phyloP scores from a whole-genome alignment of 1,140 invertebrate species.

The Neodiprion virginianus region DNA sequence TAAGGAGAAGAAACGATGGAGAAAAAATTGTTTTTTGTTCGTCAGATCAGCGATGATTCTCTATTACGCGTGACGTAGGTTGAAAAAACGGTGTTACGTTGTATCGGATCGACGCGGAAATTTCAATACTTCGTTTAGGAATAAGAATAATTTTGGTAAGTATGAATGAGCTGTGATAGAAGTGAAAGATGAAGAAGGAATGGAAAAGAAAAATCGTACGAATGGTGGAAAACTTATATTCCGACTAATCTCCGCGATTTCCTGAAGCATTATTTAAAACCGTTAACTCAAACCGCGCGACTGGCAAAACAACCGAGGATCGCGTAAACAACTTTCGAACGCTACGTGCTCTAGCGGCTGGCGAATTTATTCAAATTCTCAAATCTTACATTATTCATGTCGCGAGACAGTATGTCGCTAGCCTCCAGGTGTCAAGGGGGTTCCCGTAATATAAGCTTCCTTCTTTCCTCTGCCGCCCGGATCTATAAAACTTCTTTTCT shows the following conservation, averaged over 20 bases:
- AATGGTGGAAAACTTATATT: neutral
- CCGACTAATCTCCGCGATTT: neutral
- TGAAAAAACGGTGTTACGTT: too few species aligned
- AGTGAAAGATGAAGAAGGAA: neutral
- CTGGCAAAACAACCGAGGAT: constrained; percentile 10
- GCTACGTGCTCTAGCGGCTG: constrained; percentile 21
- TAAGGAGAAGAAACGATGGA: too few species aligned
- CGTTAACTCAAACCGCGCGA: neutral
- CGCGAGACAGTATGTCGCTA: constrained; percentile 11
- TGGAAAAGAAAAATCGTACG: neutral
- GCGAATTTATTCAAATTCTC: constrained; percentile 42
- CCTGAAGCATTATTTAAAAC: neutral
- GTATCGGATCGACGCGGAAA: too few species aligned
- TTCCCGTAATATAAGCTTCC: neutral
- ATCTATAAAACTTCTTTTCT: too few species aligned
- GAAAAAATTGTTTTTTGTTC: too few species aligned
- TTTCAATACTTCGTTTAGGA: too few species aligned
- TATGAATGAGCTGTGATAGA: too few species aligned
- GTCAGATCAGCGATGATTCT: too few species aligned
- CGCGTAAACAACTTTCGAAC: constrained; percentile 41
- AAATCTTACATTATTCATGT: constrained; percentile 44
- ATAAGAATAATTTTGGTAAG: too few species aligned
- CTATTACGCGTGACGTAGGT: too few species aligned
- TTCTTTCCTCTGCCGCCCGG: too few species aligned
- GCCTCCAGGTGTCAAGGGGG: neutral